Percentiles rank a stretch among this genome's conserved stretches.
These are phyloP conservation scores for Lacanobia oleracea DNA, from an alignment of 2,888 invertebrate species.

Conservation along the genomic window DNA sequence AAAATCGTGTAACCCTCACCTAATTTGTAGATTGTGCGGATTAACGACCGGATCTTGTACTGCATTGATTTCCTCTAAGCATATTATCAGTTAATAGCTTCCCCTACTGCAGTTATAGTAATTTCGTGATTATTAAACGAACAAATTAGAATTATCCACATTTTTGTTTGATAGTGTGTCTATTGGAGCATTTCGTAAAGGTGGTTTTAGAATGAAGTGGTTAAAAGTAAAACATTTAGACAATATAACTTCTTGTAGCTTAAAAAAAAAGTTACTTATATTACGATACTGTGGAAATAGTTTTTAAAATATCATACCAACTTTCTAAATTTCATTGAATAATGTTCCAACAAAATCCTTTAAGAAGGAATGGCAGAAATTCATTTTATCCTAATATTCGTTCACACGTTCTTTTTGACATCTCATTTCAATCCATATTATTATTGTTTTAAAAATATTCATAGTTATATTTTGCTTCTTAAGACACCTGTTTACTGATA, in stretches of 20 bases:
- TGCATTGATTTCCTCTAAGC: constrained; percentile 15
- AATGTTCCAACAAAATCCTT: neutral
- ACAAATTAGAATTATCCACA: neutral
- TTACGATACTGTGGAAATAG: neutral
- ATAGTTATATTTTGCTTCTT: no score
- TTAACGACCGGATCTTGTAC: constrained; percentile 41
- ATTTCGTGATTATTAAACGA: constrained; percentile 9
- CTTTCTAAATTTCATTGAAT: neutral
- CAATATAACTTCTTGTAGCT: neutral
- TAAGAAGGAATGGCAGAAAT: neutral
- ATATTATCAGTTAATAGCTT: constrained; percentile 32
- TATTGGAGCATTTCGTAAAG: constrained; percentile 4
- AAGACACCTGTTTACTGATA: no score
- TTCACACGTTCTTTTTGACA: no score
- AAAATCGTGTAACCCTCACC: constrained; percentile 45
- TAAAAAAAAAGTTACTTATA: neutral
- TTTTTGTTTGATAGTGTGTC: neutral
- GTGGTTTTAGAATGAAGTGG: neutral
- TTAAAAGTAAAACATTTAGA: no score
- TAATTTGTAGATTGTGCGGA: constrained; percentile 23
- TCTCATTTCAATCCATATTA: no score
- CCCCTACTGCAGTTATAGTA: constrained; percentile 13
- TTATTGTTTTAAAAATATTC: no score
- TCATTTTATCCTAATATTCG: no score
- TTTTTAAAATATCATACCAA: neutral